Evolutionary conservation across 2,888 invertebrate genomes (phyloP).

Genomic region (Dascillus cervinus): DNA sequence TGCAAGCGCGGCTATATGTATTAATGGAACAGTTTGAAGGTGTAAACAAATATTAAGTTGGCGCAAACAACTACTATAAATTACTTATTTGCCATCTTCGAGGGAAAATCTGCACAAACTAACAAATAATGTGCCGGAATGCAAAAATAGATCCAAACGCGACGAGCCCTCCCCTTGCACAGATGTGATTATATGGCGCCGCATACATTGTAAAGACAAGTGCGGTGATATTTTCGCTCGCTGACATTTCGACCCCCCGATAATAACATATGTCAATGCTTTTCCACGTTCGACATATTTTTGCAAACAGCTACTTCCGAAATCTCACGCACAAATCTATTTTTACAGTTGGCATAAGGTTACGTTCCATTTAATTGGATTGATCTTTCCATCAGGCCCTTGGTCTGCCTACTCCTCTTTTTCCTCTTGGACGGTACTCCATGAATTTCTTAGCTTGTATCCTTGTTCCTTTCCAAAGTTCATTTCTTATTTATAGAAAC

Average conservation of each 20-base stretch:
- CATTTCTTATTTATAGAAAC: too few species aligned
- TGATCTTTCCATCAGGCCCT: too few species aligned
- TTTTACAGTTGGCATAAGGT: too few species aligned
- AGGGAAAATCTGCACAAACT: conserved; percentile 6
- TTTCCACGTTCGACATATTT: background rate
- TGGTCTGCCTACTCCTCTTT: too few species aligned
- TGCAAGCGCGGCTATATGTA: conserved; percentile 10
- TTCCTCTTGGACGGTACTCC: too few species aligned
- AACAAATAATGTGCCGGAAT: conserved; percentile 11
- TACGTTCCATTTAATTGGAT: too few species aligned
- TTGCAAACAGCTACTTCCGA: too few species aligned
- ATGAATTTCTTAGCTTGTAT: too few species aligned
- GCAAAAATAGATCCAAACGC: conserved; percentile 6
- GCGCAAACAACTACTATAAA: conserved; percentile 19
- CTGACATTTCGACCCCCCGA: background rate
- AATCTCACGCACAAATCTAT: too few species aligned
- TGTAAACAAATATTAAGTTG: conserved; percentile 23
- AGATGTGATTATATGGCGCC: conserved; percentile 6
- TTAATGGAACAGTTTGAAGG: conserved; percentile 17
- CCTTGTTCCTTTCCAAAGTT: too few species aligned
- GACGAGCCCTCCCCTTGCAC: conserved; percentile 1
- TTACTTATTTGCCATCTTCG: conserved; percentile 13
- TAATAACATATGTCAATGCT: background rate
- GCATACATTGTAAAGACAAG: conserved; percentile 4
- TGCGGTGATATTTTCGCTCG: background rate